Evolutionary conservation across 1,140 invertebrate genomes (phyloP).

Genomic region (Acromyrmex echinatior): DNA sequence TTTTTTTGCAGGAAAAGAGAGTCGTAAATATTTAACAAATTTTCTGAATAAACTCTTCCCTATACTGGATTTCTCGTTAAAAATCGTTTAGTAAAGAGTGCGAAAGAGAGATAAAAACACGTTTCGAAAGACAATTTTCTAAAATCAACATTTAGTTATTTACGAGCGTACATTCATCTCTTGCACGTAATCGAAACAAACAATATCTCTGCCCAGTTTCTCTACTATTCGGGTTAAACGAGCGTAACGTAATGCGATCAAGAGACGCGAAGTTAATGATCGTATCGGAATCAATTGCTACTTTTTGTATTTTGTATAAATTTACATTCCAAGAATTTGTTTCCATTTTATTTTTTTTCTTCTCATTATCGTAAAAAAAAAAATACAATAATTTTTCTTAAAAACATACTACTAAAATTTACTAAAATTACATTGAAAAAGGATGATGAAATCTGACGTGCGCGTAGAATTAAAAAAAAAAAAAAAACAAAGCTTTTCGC

Average conservation of each 20-base stretch:
- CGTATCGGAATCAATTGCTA: conserved; percentile 2
- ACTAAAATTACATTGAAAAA: not conserved
- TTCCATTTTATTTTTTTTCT: not conserved
- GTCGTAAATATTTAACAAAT: conserved; percentile 55
- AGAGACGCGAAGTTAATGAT: not conserved
- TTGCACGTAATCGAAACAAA: conserved; percentile 60
- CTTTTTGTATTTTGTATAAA: not conserved
- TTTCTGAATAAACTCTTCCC: conserved; percentile 43
- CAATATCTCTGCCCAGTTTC: conserved; percentile 32
- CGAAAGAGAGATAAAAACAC: conserved; percentile 50
- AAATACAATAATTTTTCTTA: not conserved
- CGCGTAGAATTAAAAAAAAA: not conserved
- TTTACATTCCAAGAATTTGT: conserved; percentile 3
- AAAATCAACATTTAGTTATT: conserved; percentile 63
- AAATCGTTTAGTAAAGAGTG: conserved; percentile 52
- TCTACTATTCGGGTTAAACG: not conserved
- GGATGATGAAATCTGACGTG: not conserved
- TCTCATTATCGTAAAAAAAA: not conserved
- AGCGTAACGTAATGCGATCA: not conserved
- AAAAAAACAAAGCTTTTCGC: not conserved
- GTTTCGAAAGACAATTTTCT: conserved; percentile 60
- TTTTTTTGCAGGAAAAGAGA: not conserved
- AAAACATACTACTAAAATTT: not conserved
- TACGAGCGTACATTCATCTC: conserved; percentile 50
- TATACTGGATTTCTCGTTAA: conserved; percentile 27